Percentiles rank a stretch among this genome's conserved stretches.
phyloP scores from a whole-genome alignment of 2,797 vertebrate species.

The Chaetophractus vellerosus region DNA sequence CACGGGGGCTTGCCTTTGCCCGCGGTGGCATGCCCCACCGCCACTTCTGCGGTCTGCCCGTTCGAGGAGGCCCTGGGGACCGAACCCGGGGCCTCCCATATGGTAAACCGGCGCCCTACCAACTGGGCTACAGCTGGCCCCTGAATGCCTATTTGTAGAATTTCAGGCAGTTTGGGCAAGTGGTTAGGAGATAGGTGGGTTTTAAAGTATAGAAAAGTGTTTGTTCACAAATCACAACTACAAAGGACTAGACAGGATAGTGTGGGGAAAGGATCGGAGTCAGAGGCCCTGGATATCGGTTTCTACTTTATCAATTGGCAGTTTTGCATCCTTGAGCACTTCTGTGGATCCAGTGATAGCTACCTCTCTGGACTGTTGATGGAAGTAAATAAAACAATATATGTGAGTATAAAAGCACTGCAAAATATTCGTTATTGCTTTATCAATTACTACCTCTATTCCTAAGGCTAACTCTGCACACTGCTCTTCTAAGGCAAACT shows the following conservation, averaged over 20 bases:
- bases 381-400: neutral
- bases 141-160: neutral
- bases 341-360: neutral
- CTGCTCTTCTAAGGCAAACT: constrained; percentile 19
- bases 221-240: neutral
- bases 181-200: neutral
- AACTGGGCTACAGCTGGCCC: too few relatives aligned
- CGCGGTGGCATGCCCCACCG: too few relatives aligned
- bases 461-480: neutral
- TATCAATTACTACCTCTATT: neutral
- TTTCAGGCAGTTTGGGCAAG: neutral
- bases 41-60: too few relatives aligned
- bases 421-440: neutral
- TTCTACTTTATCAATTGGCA: neutral
- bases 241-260: neutral
- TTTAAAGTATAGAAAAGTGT: neutral
- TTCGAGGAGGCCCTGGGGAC: too few relatives aligned
- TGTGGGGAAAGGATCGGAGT: neutral
- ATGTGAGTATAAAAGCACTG: neutral
- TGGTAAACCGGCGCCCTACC: too few relatives aligned
- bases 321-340: neutral
- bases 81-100: too few relatives aligned
- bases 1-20: too few relatives aligned
- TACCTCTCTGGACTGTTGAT: neutral
- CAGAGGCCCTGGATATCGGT: neutral